These are phyloP conservation scores for Oegoconia quadripuncta DNA, from an alignment of 2,888 invertebrate genomes.

Conservation along the genomic window DNA sequence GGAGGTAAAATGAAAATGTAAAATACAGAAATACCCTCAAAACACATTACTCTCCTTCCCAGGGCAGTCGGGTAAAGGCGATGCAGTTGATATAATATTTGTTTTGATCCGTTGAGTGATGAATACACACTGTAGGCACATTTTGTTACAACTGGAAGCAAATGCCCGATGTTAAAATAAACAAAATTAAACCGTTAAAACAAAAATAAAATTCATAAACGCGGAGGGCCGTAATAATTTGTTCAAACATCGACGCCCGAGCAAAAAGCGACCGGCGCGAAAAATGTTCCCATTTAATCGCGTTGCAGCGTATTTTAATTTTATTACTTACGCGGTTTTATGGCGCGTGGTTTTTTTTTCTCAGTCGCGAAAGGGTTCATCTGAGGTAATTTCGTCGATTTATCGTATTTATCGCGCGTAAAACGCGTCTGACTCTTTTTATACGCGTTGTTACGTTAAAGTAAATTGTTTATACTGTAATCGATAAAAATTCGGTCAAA, in stretches of 20 bases:
- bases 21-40: too few relatives aligned
- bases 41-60: too few relatives aligned
- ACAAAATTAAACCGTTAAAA: too few relatives aligned
- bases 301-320: constrained; percentile 31
- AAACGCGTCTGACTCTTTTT: constrained; percentile 36
- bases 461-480: constrained; percentile 20
- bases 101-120: too few relatives aligned
- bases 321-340: constrained; percentile 40
- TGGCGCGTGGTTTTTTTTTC: constrained; percentile 26
- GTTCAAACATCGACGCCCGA: neutral
- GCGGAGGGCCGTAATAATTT: too few relatives aligned
- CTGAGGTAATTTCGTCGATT: constrained; percentile 30
- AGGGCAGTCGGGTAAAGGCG: too few relatives aligned
- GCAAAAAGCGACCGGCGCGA: neutral
- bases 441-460: constrained; percentile 25
- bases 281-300: constrained; percentile 23
- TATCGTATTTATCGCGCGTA: constrained; percentile 44
- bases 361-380: constrained; percentile 31
- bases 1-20: too few relatives aligned
- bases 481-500: constrained; percentile 12
- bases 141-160: too few relatives aligned
- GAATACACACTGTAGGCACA: too few relatives aligned
- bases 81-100: too few relatives aligned
- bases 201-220: too few relatives aligned
- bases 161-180: too few relatives aligned